Evolutionary conservation across 1,140 invertebrate genomes (phyloP), one percentile per base, ranked within the genome.

Genomic region (Atta colombica): DNA sequence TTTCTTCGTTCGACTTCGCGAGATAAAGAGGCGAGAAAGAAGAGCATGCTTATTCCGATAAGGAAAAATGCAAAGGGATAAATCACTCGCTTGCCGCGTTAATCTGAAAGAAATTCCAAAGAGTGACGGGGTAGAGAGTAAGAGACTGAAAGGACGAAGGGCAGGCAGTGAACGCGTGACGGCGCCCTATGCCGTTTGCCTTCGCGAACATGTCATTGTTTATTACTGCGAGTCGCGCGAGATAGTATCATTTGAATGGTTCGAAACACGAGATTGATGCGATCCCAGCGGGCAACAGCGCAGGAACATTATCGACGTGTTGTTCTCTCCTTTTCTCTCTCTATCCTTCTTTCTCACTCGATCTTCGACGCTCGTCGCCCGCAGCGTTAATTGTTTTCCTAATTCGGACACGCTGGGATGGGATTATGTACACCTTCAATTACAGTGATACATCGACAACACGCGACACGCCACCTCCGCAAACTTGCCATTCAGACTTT

Each of bases 201-300:
- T 69, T 49, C 66, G 66, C 75, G 81, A 81, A 78, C 87, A 63
- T 89, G 87, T 80, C 75, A 84, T 89, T 89, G 87, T 88, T 89
- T 89, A 89, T 86, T 88, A 71, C 87, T 65, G 39, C 68, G 81
- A 89, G 77, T 77, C 77, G 82, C 39, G 69, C 71, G 58, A 90
- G 89, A 89, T 90, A 84, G 85, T 89, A 90, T 90, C 89, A 77
- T 89, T 89, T 87, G 89, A 90, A 90, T 89, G 85, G 66, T 82
- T 63, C 61, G 65, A 71, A 78, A 84, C 68, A 65, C 35, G 77
- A 90, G 88, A 90, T 90, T 89, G 88, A 90, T 89, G 71, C 71
- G 31, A 68, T 89, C 82, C 85, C 88, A 90, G 81, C 82, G 63
- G 88, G 81, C 74, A 88, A 49, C 61, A 69, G 31, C 45, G 58